Evolutionary conservation across 2,113 vertebrate genomes (phyloP).

Genomic region (Cyanistes caeruleus): DNA sequence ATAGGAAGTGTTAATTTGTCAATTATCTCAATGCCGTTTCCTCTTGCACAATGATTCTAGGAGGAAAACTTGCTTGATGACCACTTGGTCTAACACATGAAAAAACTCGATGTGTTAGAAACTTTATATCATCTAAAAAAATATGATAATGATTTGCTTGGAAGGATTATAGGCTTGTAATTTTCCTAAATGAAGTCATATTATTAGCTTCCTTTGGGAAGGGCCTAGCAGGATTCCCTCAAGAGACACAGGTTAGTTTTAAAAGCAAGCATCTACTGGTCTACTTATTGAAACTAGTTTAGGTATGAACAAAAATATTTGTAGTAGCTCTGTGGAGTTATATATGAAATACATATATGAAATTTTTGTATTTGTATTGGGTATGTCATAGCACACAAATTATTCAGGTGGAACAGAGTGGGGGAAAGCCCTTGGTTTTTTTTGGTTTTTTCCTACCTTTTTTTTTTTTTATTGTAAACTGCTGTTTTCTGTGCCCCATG

Average conservation of each 20-base stretch:
- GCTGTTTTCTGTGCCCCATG: neutral
- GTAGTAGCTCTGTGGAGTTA: neutral
- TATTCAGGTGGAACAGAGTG: neutral
- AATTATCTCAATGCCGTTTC: neutral
- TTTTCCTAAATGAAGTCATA: neutral
- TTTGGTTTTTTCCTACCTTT: accelerated
- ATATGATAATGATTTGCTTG: neutral
- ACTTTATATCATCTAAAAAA: neutral
- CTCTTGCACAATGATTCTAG: neutral
- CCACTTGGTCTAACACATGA: neutral
- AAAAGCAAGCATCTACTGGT: neutral
- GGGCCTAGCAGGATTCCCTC: neutral
- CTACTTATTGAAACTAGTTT: neutral
- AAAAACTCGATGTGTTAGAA: neutral
- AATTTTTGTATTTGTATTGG: neutral
- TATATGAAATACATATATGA: too few species aligned
- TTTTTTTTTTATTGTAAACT: neutral
- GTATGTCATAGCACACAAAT: neutral
- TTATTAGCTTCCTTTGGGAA: neutral
- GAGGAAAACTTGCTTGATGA: neutral
- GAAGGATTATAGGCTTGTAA: neutral
- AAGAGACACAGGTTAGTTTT: neutral
- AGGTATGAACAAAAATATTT: neutral
- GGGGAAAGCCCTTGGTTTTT: neutral
- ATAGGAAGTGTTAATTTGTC: neutral